Evolutionary conservation across 2,888 invertebrate genomes (phyloP).

Genomic region (Hyposoter dolosus): DNA sequence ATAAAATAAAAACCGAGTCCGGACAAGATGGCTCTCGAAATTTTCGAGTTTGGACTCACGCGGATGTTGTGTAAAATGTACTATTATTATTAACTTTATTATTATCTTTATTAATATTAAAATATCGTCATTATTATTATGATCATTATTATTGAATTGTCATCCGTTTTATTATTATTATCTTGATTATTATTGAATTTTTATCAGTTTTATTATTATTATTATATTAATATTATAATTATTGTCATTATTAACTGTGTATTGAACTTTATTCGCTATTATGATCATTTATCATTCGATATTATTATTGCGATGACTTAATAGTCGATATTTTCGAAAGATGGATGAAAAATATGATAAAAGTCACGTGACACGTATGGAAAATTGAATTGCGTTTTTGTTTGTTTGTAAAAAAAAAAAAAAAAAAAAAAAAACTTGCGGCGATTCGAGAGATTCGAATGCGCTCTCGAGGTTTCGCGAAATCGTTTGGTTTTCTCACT

Average conservation of each 20-base stretch:
- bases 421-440: not conserved
- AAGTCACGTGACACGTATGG: conserved; percentile 32
- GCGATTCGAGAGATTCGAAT: conserved; percentile 20
- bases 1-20: not conserved
- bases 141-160: conserved; percentile 60
- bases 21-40: conserved; percentile 71
- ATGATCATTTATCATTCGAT: conserved; percentile 71
- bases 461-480: conserved; percentile 65
- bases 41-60: conserved; percentile 76
- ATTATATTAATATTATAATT: conserved; percentile 70
- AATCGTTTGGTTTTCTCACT: conserved; percentile 47
- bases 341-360: conserved; percentile 36
- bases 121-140: conserved; percentile 64
- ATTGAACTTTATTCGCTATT: conserved; percentile 55
- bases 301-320: conserved; percentile 65
- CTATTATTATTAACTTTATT: conserved; percentile 79
- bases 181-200: conserved; percentile 73
- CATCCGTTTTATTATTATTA: conserved; percentile 76
- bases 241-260: conserved; percentile 71
- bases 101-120: conserved; percentile 74
- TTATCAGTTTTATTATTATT: conserved; percentile 46
- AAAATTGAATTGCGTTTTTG: conserved; percentile 39
- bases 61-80: conserved; percentile 82
- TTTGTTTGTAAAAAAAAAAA: conserved; percentile 5
- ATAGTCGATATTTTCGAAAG: conserved; percentile 61